Percentiles rank a stretch among this genome's conserved stretches.
These are phyloP conservation scores for Drosophila crucigera DNA, from an alignment of 2,888 invertebrate genomes.

Conservation along the genomic window DNA sequence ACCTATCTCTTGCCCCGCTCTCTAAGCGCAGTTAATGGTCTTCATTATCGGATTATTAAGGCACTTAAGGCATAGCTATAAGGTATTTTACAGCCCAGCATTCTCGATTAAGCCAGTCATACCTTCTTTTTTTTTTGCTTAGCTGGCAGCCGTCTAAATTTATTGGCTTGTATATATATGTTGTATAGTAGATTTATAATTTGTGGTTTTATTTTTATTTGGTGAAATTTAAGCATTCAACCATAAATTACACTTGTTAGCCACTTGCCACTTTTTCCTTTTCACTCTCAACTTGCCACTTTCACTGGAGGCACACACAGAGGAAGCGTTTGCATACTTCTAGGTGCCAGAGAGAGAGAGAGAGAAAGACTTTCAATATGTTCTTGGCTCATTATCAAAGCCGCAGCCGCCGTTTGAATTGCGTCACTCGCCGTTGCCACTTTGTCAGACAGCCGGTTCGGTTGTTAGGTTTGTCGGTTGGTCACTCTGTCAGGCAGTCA, in stretches of 20 bases:
- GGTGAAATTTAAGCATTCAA: conserved; percentile 68
- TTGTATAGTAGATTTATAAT: conserved; percentile 47
- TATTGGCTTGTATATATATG: conserved; percentile 34
- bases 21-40: neutral
- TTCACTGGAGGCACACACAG: conserved; percentile 30
- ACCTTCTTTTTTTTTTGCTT: conserved; percentile 50
- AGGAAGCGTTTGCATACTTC: conserved; percentile 72
- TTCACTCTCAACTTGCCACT: conserved; percentile 27
- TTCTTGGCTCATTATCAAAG: conserved; percentile 70
- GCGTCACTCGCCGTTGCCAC: conserved; percentile 52
- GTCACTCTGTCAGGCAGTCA: conserved; percentile 22
- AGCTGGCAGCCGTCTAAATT: conserved; percentile 57
- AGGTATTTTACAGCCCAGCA: conserved; percentile 11
- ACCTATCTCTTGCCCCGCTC: neutral
- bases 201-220: conserved; percentile 47
- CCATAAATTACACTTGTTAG: conserved; percentile 74
- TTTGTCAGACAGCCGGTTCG: conserved; percentile 4
- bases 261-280: conserved; percentile 45
- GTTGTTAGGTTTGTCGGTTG: conserved; percentile 8
- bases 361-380: conserved; percentile 66
- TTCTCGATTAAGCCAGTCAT: neutral
- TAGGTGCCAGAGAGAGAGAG: conserved; percentile 31
- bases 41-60: neutral
- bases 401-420: conserved; percentile 39
- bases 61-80: neutral